Evolutionary conservation across 1,140 invertebrate genomes (phyloP).

Genomic region (Micrasema longulum): DNA sequence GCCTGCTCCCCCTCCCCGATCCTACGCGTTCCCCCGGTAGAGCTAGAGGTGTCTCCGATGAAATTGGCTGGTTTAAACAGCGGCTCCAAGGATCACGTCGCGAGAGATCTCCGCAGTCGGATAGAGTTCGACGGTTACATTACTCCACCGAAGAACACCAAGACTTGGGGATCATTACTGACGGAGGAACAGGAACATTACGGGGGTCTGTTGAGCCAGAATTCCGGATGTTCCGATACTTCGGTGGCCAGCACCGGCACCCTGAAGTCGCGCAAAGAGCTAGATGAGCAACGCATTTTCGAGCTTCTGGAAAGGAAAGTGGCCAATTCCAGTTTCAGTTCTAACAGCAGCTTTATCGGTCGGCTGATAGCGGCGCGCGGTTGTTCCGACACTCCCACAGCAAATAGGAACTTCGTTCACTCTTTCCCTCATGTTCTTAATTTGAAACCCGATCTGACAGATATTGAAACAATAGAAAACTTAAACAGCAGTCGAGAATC

Average conservation of each 20-base stretch:
- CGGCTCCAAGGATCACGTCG: not conserved
- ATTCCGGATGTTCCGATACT: slow-evolving; percentile 36
- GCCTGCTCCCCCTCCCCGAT: not conserved
- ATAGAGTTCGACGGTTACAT: not conserved
- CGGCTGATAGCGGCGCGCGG: slow-evolving; percentile 66
- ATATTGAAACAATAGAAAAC: slow-evolving; percentile 33
- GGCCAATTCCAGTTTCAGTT: slow-evolving; percentile 77
- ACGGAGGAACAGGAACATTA: slow-evolving; percentile 65
- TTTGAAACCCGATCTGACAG: slow-evolving; percentile 56
- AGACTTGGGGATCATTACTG: slow-evolving; percentile 61
- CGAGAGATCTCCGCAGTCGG: not conserved
- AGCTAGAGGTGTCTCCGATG: not conserved
- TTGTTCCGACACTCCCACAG: slow-evolving; percentile 61
- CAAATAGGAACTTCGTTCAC: slow-evolving; percentile 59
- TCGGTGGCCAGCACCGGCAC: not conserved
- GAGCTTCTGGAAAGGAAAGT: slow-evolving; percentile 79
- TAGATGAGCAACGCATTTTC: slow-evolving; percentile 76
- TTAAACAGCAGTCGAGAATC: slow-evolving; percentile 50
- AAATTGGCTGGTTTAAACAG: not conserved
- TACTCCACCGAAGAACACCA: slow-evolving; percentile 11
- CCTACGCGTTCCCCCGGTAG: not conserved
- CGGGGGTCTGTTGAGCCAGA: slow-evolving; percentile 62
- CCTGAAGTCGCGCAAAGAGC: slow-evolving; percentile 62
- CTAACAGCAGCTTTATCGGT: slow-evolving; percentile 74
- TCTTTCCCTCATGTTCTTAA: slow-evolving; percentile 59